phyloP scores from a whole-genome alignment of 1,140 invertebrate genomes.

The Argopecten irradians region DNA sequence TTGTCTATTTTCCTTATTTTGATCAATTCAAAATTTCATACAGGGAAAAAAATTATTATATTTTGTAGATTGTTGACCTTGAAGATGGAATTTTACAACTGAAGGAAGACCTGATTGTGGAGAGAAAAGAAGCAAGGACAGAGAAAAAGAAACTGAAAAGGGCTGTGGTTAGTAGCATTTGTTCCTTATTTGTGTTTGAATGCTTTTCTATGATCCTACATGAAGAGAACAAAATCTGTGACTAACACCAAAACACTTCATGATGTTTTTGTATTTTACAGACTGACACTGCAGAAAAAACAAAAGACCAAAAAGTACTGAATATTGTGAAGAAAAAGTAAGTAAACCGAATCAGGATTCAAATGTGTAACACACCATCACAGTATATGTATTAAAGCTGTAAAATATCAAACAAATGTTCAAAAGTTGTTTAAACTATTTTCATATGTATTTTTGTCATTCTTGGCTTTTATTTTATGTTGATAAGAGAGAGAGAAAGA shows the following conservation, averaged over 20 bases:
- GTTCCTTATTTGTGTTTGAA: background rate
- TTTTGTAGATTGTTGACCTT: conserved; percentile 72
- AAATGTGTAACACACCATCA: background rate
- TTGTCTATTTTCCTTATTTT: background rate
- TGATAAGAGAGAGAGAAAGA: too few relatives aligned
- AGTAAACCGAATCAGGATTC: conserved; percentile 26
- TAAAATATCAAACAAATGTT: background rate
- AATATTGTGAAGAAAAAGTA: conserved; percentile 74
- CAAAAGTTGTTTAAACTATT: too few relatives aligned
- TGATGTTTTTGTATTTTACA: conserved; percentile 53
- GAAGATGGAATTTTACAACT: conserved; percentile 75
- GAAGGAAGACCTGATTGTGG: conserved; percentile 75
- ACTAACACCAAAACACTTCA: background rate
- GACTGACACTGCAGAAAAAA: conserved; percentile 70
- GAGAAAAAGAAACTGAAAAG: conserved; percentile 73
- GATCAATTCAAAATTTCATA: too few relatives aligned
- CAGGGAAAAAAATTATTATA: background rate
- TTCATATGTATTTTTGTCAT: too few relatives aligned
- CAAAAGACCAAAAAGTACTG: conserved; percentile 68
- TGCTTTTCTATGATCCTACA: background rate
- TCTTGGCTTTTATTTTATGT: too few relatives aligned
- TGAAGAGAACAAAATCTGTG: background rate
- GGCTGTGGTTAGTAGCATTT: conserved; percentile 63
- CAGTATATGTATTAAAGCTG: conserved; percentile 24
- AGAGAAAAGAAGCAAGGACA: conserved; percentile 71